A percentile compares a stretch with the other conserved stretches of the same genome.
Conservation (phyloP, 53 echinoderm and acorn worm species). For the Holothuria leucospilota region DNA sequence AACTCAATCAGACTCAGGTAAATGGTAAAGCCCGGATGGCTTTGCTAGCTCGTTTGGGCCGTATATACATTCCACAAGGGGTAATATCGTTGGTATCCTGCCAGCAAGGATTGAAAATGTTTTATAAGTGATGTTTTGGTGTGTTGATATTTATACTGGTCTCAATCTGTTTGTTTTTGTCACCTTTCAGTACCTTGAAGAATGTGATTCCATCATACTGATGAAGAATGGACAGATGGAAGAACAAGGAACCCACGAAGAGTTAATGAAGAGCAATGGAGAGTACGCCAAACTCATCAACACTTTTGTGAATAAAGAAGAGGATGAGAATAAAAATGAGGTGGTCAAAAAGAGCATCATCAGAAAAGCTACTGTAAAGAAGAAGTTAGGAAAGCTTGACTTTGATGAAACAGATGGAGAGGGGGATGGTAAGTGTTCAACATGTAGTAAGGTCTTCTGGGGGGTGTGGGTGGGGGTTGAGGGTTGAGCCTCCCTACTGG, state of each 20-base stretch:
- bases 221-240: conserved; percentile 81
- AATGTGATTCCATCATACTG: conserved; percentile 84
- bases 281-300: conserved; percentile 83
- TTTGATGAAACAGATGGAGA: conserved; percentile 42
- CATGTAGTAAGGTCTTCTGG: too few relatives aligned
- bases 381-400: conserved; percentile 8
- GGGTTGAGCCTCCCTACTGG: too few relatives aligned
- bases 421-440: neutral
- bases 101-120: too few relatives aligned
- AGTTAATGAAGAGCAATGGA: conserved; percentile 56
- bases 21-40: too few relatives aligned
- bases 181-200: conserved; percentile 74
- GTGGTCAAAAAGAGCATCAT: neutral
- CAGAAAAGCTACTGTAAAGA: too few relatives aligned
- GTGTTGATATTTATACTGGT: too few relatives aligned
- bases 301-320: conserved; percentile 62
- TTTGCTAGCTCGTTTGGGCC: too few relatives aligned
- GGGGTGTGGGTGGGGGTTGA: too few relatives aligned
- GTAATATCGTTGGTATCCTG: too few relatives aligned
- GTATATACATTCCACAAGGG: too few relatives aligned
- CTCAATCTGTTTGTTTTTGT: neutral
- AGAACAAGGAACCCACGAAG: conserved; percentile 80
- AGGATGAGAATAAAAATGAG: conserved; percentile 60
- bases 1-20: too few relatives aligned
- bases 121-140: too few relatives aligned